These are phyloP conservation scores for Sibirionetta formosa DNA, from an alignment of 2,797 vertebrate genomes.

Conservation along the genomic window DNA sequence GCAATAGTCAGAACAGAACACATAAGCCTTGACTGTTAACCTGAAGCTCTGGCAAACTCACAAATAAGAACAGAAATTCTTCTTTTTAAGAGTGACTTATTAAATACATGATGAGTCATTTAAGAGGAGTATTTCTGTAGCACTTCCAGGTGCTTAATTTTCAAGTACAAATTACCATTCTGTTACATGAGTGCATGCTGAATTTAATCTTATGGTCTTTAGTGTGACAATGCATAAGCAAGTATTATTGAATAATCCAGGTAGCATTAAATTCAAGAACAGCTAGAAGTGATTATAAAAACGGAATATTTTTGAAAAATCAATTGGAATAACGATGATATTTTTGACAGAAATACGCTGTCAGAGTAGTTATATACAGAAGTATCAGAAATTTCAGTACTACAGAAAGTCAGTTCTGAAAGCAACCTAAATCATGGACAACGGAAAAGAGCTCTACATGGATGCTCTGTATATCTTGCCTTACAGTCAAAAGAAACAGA, in stretches of 20 bases:
- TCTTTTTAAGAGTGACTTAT: neutral
- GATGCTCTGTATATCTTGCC: neutral
- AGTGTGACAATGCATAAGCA: slow-evolving; percentile 8
- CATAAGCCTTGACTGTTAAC: neutral
- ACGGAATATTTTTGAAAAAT: neutral
- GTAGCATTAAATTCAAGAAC: neutral
- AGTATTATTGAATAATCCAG: neutral
- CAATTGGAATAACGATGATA: neutral
- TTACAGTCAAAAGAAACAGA: neutral
- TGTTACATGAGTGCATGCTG: neutral
- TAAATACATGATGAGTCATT: slow-evolving; percentile 5
- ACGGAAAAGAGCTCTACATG: neutral
- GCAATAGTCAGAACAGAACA: neutral
- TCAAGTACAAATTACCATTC: neutral
- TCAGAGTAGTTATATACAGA: neutral
- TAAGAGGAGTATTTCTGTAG: neutral
- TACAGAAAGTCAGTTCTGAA: neutral
- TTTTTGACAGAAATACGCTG: neutral
- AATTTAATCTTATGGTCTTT: neutral
- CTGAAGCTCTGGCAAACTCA: neutral
- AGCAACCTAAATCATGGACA: neutral
- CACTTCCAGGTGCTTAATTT: neutral
- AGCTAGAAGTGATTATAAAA: neutral
- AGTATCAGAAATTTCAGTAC: neutral
- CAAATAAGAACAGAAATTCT: neutral